Base-by-base conservation (phyloP, 2,888 invertebrate species). In the Dermolepida albohirtum region DNA sequence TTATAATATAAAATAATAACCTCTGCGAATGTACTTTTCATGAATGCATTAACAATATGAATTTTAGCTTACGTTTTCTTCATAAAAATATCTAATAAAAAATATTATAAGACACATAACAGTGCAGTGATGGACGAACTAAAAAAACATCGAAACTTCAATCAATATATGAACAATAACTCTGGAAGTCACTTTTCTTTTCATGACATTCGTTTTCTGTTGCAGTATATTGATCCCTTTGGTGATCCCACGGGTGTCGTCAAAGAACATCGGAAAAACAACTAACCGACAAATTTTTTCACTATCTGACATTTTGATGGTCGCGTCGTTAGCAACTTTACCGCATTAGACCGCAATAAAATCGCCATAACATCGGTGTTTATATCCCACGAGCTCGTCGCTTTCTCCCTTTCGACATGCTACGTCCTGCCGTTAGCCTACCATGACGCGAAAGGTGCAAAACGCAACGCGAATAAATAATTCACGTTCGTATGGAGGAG, bases 321-420 rank as follows among this genome's bases (percentile, higher is more conserved):
- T 34, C 59, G 59, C 44, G 59, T 59, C 59, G 59, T 59, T 59
- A 59, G 59, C 44, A 59, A 59, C 44, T 59, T 59, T 59, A 59
- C 59, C 59, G 59, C 59, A 59, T 59, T 59, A 59, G 59, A 59
- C 29, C 41, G 59, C 59, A 59, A 59, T 59, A 59, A 59, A 59
- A 59, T 59, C 44, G 59, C 59, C 44, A 29, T 59, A 44, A 59
- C 59, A 44, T 59, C 44, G 59, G 22, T 59, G 59, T 59, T 59
- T 59, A 59, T 47, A 27, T 59, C 59, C 59, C 59, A 27, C 44
- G 59, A 27, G 59, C 29, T 27, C 29, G 43, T 43, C 44, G 44
- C 29, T 11, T 12, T 14, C 8, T 17, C 17, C 47, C 47, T 47
- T 40, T 54, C 50, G 50, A n/a, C 50, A n/a, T n/a, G 12, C 12